Percentiles rank a stretch among this genome's conserved stretches.
Evolutionary conservation across 2,113 vertebrate genomes (phyloP).

Genomic region (Butorides virescens): DNA sequence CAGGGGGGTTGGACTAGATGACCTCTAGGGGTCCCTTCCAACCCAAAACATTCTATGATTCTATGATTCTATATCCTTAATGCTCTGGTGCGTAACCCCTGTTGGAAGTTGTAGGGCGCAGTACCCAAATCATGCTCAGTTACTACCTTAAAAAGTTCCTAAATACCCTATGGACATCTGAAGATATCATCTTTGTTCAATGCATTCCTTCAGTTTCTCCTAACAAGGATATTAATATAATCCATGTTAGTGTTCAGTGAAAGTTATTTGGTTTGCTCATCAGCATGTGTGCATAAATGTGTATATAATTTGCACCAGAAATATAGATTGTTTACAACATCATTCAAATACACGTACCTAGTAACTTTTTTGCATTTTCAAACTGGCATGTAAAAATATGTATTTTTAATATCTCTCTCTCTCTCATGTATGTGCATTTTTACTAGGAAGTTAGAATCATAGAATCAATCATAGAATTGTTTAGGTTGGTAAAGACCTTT

Average conservation of each 20-base stretch:
- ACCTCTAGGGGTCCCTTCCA: too few relatives aligned
- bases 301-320: not conserved
- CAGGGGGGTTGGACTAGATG: too few relatives aligned
- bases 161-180: not conserved
- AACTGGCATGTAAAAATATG: not conserved
- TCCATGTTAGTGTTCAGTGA: not conserved
- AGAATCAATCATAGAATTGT: too few relatives aligned
- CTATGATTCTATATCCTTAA: too few relatives aligned
- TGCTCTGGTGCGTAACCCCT: not conserved
- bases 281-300: not conserved
- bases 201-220: not conserved
- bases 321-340: not conserved
- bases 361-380: not conserved
- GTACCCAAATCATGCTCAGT: not conserved
- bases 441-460: not conserved
- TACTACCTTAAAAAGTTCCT: not conserved
- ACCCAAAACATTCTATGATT: too few relatives aligned
- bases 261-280: not conserved
- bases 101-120: not conserved
- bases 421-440: not conserved
- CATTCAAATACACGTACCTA: not conserved
- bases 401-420: too few relatives aligned
- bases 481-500: too few relatives aligned
- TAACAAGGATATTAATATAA: not conserved
- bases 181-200: not conserved